Evolutionary conservation across 2,797 vertebrate species (phyloP).

Genomic region (Poecilia velifera): DNA sequence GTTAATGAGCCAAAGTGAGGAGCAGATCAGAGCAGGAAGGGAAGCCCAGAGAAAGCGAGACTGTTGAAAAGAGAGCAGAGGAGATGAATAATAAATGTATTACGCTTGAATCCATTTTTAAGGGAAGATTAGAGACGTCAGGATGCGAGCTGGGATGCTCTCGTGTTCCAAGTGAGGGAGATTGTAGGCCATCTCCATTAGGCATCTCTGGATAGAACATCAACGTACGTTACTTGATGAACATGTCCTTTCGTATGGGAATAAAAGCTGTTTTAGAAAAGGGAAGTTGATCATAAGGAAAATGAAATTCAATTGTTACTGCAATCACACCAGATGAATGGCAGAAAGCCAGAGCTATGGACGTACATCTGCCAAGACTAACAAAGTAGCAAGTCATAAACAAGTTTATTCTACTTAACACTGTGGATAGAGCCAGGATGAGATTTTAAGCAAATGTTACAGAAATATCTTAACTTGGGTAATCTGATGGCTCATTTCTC

Average conservation of each 20-base stretch:
- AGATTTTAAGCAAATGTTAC: neutral
- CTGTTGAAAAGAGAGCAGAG: conserved; percentile 43
- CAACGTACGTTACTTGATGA: conserved; percentile 1
- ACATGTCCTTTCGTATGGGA: neutral
- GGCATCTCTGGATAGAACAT: conserved; percentile 53
- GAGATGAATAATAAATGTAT: conserved; percentile 79
- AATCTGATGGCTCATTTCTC: neutral
- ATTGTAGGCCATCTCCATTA: conserved; percentile 74
- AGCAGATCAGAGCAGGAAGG: conserved; percentile 45
- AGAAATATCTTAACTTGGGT: neutral
- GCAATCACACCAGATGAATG: neutral
- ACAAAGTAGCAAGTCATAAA: neutral
- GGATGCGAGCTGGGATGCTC: conserved; percentile 60
- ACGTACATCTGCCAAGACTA: neutral
- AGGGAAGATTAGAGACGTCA: conserved; percentile 68
- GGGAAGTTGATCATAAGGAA: neutral
- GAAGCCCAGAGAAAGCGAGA: conserved; percentile 54
- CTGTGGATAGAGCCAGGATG: neutral
- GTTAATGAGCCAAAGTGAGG: conserved; percentile 72
- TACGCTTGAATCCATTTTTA: conserved; percentile 70
- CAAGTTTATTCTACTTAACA: neutral
- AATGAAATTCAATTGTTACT: neutral
- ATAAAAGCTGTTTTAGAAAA: neutral
- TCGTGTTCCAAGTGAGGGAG: conserved; percentile 62
- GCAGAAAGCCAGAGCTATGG: neutral